Conservation (phyloP, 2,888 invertebrate genomes). For the Serrognathus titanus region DNA sequence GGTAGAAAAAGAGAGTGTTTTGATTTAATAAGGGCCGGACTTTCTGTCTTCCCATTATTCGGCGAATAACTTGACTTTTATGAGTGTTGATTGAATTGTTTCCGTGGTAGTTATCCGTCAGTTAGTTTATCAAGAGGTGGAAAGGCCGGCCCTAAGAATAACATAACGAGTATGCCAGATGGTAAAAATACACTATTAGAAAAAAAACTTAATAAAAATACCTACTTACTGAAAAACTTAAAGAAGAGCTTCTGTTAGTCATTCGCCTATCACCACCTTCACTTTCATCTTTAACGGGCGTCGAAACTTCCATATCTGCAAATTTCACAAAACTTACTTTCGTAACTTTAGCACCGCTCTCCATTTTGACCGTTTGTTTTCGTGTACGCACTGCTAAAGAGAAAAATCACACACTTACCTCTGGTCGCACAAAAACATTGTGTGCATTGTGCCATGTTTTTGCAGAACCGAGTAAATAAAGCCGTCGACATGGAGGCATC, state of each 20-base stretch:
- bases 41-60: too few relatives aligned
- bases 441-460: neutral
- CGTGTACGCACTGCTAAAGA: neutral
- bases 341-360: neutral
- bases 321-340: slow-evolving; percentile 1
- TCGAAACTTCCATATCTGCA: slow-evolving; percentile 21
- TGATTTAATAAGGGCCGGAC: too few relatives aligned
- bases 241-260: slow-evolving; percentile 14
- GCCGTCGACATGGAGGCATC: too few relatives aligned
- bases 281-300: slow-evolving; percentile 14
- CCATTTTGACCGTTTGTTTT: slow-evolving; percentile 1
- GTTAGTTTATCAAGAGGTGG: too few relatives aligned
- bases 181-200: too few relatives aligned
- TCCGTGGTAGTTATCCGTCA: too few relatives aligned
- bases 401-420: neutral
- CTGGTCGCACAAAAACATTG: neutral
- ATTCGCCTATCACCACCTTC: slow-evolving; percentile 7
- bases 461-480: too few relatives aligned
- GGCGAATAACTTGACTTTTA: too few relatives aligned
- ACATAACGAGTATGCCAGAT: too few relatives aligned
- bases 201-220: neutral
- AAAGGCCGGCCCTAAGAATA: too few relatives aligned
- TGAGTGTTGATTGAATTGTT: too few relatives aligned
- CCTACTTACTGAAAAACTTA: slow-evolving; percentile 23
- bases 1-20: too few relatives aligned